Conservation (phyloP, 2,797 vertebrate species). For the Hapalemur alaotrensis region DNA sequence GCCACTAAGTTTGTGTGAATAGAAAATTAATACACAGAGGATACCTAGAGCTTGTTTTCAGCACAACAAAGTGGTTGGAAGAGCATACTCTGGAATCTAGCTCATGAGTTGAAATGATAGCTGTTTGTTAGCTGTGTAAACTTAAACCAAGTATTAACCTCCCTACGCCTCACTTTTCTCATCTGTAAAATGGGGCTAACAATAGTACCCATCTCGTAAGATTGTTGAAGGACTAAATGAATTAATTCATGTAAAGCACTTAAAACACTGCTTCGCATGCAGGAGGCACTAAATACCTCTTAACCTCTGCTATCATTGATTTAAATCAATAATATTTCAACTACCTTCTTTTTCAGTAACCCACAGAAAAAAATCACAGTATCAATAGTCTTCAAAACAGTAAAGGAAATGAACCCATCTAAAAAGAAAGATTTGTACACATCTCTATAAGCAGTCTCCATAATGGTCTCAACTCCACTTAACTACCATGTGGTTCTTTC, state of each 20-base stretch:
- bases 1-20: background rate
- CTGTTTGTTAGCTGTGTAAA: background rate
- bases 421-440: background rate
- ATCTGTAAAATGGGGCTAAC: background rate
- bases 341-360: background rate
- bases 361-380: background rate
- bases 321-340: slow-evolving; percentile 8
- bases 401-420: background rate
- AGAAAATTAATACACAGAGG: background rate
- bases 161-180: background rate
- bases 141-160: background rate
- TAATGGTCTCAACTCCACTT: background rate
- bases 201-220: background rate
- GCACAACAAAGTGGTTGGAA: background rate
- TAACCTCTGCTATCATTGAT: background rate
- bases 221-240: background rate
- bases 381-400: slow-evolving; percentile 28
- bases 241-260: background rate
- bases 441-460: background rate
- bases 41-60: background rate
- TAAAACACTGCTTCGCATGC: background rate
- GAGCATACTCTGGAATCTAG: background rate
- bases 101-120: background rate
- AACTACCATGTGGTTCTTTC: background rate
- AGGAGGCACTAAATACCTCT: background rate